Evolutionary conservation across 64 coral and sea anemone species (phyloP), one percentile per base, ranked within the genome.

Genomic region (Montipora foliosa): DNA sequence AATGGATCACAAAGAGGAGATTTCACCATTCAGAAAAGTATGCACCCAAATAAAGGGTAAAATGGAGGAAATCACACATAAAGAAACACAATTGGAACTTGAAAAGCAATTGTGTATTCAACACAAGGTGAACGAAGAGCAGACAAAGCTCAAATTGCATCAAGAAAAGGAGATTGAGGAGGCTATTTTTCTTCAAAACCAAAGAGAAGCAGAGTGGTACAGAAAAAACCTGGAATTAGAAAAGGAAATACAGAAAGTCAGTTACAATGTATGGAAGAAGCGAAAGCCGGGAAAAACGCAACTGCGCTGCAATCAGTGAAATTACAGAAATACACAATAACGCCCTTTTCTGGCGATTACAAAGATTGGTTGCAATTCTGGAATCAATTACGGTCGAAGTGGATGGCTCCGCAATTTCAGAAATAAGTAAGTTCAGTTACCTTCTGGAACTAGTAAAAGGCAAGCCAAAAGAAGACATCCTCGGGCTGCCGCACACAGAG

Each of bases 381-480:
- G 81, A 77, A 84, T 47, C 90, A 92, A 61, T 76, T 50, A 81
- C 12, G 9, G 90, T 76, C 0, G 0, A 55, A 19, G 91, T 92
- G 11, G 91, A 92, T 77, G 80, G 66, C 8, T 83, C 90, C 22
- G 22, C 21, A 47, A 86, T 93, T n/a, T 59, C 91, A 62, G 81
- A 93, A 74, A 87, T 93, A 67, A 93, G 91, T 74, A 87, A 93
- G 37, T 93, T 87, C 58, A 93, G 87, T 93, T 93, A 87, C 37
- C 67, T 93, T 10, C 61, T 93, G 58, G 91, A 93, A 52, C 52
- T 87, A 17, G 82, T 87, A 55, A 79, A 93, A 87, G 82, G 91
- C 16, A 93, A 93, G 78, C 82, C 58, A 5, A 49, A 61, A 64
- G 91, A 87, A 10, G 82, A 87, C 51, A 87, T 93, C 61, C 49